phyloP scores from a whole-genome alignment of 2,113 vertebrate species.

The Aramus guarauna region DNA sequence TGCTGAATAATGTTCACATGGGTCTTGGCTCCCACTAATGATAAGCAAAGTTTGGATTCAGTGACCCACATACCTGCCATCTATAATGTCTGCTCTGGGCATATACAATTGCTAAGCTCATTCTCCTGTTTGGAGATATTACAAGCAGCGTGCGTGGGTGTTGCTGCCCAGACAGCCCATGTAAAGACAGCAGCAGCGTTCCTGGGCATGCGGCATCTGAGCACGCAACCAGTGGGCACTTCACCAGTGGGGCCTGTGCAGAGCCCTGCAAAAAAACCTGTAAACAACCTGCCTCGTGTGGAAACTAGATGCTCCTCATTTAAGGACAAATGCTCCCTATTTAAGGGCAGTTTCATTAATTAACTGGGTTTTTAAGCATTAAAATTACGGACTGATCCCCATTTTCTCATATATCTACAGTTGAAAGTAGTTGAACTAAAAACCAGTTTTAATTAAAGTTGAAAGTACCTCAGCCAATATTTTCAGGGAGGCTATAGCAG shows the following conservation, averaged over 20 bases:
- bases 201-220: not conserved
- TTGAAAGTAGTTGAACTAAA: not conserved
- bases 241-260: not conserved
- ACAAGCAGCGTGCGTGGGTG: not conserved
- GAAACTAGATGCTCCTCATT: not conserved
- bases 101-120: not conserved
- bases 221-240: not conserved
- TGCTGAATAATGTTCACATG: not conserved
- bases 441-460: not conserved
- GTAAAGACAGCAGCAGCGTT: not conserved
- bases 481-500: not conserved
- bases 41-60: not conserved
- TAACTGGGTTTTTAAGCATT: not conserved
- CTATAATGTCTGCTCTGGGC: not conserved
- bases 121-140: not conserved
- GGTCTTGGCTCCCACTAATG: not conserved
- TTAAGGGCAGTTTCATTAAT: not conserved
- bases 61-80: not conserved
- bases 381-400: accelerated
- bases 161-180: not conserved
- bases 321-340: not conserved
- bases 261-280: not conserved
- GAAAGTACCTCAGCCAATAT: not conserved
- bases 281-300: not conserved
- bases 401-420: not conserved